Evolutionary conservation across 2,888 invertebrate species (phyloP), one percentile per base, ranked within the genome.

Genomic region (Netelia melanura): DNA sequence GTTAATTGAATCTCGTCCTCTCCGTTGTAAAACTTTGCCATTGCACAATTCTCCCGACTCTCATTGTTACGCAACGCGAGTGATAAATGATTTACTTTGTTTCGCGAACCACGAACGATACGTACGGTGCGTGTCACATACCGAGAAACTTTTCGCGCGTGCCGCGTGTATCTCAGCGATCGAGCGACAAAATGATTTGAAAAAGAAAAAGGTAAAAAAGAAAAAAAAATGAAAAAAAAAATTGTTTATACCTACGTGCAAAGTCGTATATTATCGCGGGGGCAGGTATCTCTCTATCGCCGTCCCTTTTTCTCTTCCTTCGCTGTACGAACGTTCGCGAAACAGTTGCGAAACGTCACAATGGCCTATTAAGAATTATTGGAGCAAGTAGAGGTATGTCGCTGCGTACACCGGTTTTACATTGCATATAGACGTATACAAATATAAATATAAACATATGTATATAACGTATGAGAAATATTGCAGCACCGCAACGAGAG

Each of bases 281-380:
- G 81, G 74, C 81, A 84, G 78, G 54, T 84, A 43, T 72, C 77
- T 17, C 70, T 72, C 77, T 70, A n/a, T 67, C 68, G 56, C 48
- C 78, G 30, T 71, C 52, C 30, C 17, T 81, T 11, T 52, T 38
- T 11, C 70, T 61, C 70, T 43, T 2, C 68, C 78, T 48, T 48
- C 61, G 61, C 38, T 30, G 68, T 67, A 67, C 38, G 44, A 71
- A 21, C 14, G 56, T 21, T 58, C 14, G 43, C 21, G 54, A 54
- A 30, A 62, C 23, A 72, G 76, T 87, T 85, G 80, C 87, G 75
- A 83, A 70, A 87, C 81, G 75, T 86, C 81, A 88, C 87, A 89
- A 89, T 87, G 82, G 84, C 81, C 85, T 70, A 85, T 88, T 87
- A 85, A 86, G 86, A 89, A 87, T 89, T 88, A 88, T 87, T 89